Evolutionary conservation across 2,113 vertebrate species (phyloP).

Genomic region (Megalops atlanticus): DNA sequence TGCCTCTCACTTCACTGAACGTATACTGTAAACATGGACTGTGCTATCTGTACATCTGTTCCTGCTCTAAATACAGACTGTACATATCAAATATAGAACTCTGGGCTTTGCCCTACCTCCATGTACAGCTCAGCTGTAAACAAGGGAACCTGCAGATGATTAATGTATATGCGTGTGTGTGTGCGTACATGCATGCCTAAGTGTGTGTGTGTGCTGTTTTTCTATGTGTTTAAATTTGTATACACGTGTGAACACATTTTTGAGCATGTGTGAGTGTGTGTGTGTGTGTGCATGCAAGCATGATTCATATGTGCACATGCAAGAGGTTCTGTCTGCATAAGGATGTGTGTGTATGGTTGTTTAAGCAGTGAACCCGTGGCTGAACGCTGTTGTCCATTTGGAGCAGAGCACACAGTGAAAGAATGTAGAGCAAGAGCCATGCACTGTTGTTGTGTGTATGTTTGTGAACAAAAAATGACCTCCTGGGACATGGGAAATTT

Average conservation of each 20-base stretch:
- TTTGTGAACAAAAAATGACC: not conserved
- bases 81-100: constrained; percentile 22
- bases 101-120: constrained; percentile 5
- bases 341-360: not conserved
- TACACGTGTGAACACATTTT: not conserved
- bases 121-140: constrained; percentile 23
- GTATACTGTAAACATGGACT: constrained; percentile 16
- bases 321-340: no score
- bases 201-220: constrained; percentile 1
- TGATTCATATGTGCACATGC: no score
- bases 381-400: not conserved
- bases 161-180: constrained; percentile 4
- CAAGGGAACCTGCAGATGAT: constrained; percentile 10
- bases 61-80: constrained; percentile 16
- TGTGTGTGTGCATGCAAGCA: no score
- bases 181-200: not conserved
- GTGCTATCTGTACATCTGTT: constrained; percentile 5
- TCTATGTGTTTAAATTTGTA: constrained; percentile 2
- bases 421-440: no score
- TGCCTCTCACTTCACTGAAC: not conserved
- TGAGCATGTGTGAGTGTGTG: constrained; percentile 1
- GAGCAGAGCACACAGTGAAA: not conserved
- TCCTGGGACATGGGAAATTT: constrained; percentile 19
- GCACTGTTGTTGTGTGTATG: not conserved
- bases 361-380: no score